Conservation (phyloP, 2,888 invertebrate genomes). For the Dysmachus trigonus region DNA sequence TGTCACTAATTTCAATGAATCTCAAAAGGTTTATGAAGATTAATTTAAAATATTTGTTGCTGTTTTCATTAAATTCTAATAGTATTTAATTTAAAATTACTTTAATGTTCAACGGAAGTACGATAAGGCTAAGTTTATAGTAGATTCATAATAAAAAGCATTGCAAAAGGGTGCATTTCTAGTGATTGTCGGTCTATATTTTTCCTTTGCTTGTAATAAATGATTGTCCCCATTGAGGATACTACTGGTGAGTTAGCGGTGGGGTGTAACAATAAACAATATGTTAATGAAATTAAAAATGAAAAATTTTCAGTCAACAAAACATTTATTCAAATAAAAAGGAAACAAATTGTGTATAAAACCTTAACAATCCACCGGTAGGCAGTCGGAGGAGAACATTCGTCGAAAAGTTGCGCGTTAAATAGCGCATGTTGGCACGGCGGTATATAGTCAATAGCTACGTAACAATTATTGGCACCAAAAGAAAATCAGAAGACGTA, state of each 20-base stretch:
- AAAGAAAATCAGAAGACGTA: slow-evolving; percentile 10
- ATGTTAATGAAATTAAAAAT: slow-evolving; percentile 38
- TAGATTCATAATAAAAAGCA: background rate
- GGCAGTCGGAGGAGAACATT: background rate
- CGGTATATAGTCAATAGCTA: background rate
- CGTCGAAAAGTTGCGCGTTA: background rate
- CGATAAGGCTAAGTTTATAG: background rate
- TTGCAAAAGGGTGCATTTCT: background rate
- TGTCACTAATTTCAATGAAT: background rate
- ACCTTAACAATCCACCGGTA: slow-evolving; percentile 47
- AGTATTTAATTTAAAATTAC: background rate
- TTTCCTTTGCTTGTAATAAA: background rate
- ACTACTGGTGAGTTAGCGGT: background rate
- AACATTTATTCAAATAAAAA: slow-evolving; percentile 47
- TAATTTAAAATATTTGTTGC: background rate
- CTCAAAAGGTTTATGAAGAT: background rate
- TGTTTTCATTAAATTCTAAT: background rate
- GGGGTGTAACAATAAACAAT: slow-evolving; percentile 4
- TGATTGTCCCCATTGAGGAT: background rate
- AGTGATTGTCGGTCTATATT: background rate
- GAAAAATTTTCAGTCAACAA: slow-evolving; percentile 40
- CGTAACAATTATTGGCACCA: background rate
- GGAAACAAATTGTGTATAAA: slow-evolving; percentile 47
- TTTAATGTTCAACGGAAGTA: background rate
- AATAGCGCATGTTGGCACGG: background rate